phyloP scores from a whole-genome alignment of 2,888 invertebrate species.

The Apamea epomidion region DNA sequence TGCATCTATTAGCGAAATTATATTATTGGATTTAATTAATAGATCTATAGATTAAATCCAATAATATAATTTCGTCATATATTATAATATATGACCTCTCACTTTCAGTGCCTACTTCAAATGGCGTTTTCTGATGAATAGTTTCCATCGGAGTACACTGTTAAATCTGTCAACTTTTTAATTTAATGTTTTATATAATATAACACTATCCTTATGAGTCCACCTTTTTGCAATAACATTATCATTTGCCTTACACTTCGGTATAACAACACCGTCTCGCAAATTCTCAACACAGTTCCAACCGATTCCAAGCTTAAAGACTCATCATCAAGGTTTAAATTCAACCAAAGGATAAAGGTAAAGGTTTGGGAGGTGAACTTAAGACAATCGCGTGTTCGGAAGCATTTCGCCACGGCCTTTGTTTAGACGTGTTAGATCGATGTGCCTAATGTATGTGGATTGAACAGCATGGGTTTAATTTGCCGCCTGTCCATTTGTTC shows the following conservation, averaged over 20 bases:
- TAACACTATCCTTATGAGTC: not conserved
- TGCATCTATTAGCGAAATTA: not conserved
- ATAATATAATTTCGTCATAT: too few relatives aligned
- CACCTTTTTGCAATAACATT: not conserved
- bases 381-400: conserved; percentile 87
- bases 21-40: not conserved
- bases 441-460: conserved; percentile 88
- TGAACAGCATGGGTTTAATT: conserved; percentile 87
- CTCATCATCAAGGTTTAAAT: conserved; percentile 56
- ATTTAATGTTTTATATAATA: not conserved
- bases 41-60: too few relatives aligned
- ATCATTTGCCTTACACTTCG: conserved; percentile 52
- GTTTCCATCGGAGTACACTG: not conserved
- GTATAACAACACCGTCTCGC: conserved; percentile 46
- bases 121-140: not conserved
- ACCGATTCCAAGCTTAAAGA: conserved; percentile 54
- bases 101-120: not conserved
- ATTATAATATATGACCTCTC: not conserved
- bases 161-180: not conserved
- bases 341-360: conserved; percentile 28
- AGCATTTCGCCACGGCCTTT: conserved; percentile 84
- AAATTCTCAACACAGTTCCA: conserved; percentile 51
- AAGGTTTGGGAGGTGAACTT: conserved; percentile 72
- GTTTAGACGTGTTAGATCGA: conserved; percentile 89
- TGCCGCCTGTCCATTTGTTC: conserved; percentile 89